Evolutionary conservation across 2,113 vertebrate genomes (phyloP).

Genomic region (Leptobrachium ailaonicum): DNA sequence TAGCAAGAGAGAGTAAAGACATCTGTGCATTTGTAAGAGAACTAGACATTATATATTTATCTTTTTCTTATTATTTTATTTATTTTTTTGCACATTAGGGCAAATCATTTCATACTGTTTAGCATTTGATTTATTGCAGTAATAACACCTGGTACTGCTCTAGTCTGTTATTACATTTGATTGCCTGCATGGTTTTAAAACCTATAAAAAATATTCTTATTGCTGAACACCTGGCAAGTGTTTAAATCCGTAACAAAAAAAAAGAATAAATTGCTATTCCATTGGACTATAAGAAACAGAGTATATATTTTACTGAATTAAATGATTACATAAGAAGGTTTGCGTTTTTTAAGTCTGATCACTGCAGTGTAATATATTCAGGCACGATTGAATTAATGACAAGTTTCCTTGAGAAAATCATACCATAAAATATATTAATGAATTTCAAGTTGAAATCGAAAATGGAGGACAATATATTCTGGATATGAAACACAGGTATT

Average conservation of each 20-base stretch:
- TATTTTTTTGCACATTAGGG: constrained; percentile 12
- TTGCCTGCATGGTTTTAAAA: constrained; percentile 37
- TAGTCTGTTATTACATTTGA: constrained; percentile 43
- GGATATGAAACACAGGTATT: neutral
- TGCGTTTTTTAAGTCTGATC: no score
- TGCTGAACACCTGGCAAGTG: constrained; percentile 40
- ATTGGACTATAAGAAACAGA: constrained; percentile 10
- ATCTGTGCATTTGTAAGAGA: constrained; percentile 13
- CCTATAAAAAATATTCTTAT: constrained; percentile 44
- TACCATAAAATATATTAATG: no score
- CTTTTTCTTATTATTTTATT: no score
- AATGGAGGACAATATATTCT: neutral
- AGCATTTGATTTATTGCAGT: constrained; percentile 43
- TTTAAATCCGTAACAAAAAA: constrained; percentile 25
- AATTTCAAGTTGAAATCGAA: neutral
- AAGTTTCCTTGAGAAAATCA: no score
- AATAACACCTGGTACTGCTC: constrained; percentile 33
- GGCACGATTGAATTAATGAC: no score
- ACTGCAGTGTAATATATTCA: no score
- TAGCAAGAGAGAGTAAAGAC: constrained; percentile 19
- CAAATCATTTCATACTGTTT: constrained; percentile 40
- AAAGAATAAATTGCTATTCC: constrained; percentile 14
- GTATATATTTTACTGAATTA: neutral
- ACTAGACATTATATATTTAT: constrained; percentile 1
- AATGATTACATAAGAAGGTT: no score